These are phyloP conservation scores for Echinarachnius parma DNA, from an alignment of 53 echinoderm and acorn worm species.

Conservation along the genomic window DNA sequence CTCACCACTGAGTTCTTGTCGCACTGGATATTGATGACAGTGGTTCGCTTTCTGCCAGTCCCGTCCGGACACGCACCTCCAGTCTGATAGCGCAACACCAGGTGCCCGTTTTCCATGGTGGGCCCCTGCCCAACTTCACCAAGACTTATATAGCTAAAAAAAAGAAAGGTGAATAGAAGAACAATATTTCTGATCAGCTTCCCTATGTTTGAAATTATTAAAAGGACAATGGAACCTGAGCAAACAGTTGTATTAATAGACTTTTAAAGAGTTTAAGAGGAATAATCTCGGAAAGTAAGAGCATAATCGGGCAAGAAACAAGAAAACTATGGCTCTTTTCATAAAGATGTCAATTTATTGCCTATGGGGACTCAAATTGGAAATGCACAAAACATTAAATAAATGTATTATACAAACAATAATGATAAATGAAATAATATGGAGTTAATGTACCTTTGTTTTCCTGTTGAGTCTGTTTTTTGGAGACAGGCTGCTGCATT, in stretches of 20 bases:
- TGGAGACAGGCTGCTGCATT: constrained; percentile 84
- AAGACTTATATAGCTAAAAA: constrained; percentile 62
- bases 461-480: constrained; percentile 11
- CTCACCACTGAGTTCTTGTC: constrained; percentile 86
- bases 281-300: no score
- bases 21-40: constrained; percentile 79
- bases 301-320: no score
- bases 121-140: constrained; percentile 74
- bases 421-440: not conserved
- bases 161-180: no score
- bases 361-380: no score
- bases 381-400: no score
- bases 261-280: no score
- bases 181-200: no score
- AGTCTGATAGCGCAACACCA: constrained; percentile 63
- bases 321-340: no score
- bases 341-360: no score
- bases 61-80: constrained; percentile 28
- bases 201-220: no score
- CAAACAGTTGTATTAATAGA: no score
- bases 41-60: constrained; percentile 27
- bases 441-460: constrained; percentile 32
- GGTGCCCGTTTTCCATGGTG: constrained; percentile 74
- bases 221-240: no score
- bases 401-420: not conserved